Evolutionary conservation across 2,888 invertebrate species (phyloP).

Genomic region (Schizaphis graminum): DNA sequence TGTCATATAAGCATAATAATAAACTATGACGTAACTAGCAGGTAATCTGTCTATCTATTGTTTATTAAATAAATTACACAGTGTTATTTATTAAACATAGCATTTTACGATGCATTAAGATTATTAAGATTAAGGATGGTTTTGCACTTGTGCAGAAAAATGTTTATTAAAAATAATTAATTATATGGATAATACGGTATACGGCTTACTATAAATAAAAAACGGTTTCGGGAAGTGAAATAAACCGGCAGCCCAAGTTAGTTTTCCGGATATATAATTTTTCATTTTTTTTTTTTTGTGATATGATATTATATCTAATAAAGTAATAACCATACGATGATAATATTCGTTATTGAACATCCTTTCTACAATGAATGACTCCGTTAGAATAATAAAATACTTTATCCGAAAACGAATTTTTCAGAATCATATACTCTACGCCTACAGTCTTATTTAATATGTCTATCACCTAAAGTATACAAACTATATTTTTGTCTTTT

Average conservation of each 20-base stretch:
- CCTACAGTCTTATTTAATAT: background rate
- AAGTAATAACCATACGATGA: background rate
- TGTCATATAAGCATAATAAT: background rate
- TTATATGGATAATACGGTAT: background rate
- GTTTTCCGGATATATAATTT: conserved; percentile 17
- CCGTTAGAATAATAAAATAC: background rate
- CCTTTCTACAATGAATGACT: background rate
- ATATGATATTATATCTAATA: background rate
- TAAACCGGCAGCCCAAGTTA: background rate
- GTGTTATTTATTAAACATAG: background rate
- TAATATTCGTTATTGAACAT: background rate
- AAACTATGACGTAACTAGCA: background rate
- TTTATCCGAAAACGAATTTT: background rate
- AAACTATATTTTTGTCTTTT: background rate
- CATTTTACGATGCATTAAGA: background rate
- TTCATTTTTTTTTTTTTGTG: background rate
- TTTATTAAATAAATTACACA: background rate
- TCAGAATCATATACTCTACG: background rate
- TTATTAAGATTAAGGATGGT: background rate
- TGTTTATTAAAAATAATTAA: conserved; percentile 22
- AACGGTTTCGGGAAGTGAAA: background rate
- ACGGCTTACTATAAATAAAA: background rate
- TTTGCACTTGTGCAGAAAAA: background rate
- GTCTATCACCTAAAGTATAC: background rate
- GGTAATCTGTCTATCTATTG: background rate